Conservation (phyloP, 1,140 invertebrate genomes). For the Lepidotrigona ventralis region DNA sequence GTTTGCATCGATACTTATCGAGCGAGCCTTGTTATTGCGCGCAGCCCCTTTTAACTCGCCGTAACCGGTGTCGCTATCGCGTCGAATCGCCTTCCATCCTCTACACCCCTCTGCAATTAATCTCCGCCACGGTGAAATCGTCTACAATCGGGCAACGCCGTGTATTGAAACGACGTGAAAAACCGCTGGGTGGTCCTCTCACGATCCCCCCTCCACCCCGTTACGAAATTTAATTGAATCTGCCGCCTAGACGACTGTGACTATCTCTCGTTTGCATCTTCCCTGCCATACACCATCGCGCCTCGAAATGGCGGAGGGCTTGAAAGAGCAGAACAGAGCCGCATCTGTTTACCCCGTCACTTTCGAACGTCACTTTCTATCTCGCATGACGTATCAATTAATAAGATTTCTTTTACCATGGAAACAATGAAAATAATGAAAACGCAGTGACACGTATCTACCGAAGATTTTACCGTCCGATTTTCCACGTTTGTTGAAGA, state of each 20-base stretch:
- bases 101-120: slow-evolving; percentile 25
- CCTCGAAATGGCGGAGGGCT: slow-evolving; percentile 1
- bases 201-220: not conserved
- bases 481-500: not conserved
- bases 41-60: slow-evolving; percentile 22
- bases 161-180: slow-evolving; percentile 26
- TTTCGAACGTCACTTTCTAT: not conserved
- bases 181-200: slow-evolving; percentile 48
- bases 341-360: slow-evolving; percentile 14
- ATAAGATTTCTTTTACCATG: not conserved
- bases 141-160: not conserved
- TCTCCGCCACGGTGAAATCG: slow-evolving; percentile 35
- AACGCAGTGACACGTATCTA: not conserved
- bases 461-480: not conserved
- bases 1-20: slow-evolving; percentile 9
- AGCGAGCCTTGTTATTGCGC: not conserved
- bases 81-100: slow-evolving; percentile 39
- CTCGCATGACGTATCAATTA: not conserved
- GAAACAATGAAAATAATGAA: not conserved
- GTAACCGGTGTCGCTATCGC: slow-evolving; percentile 30
- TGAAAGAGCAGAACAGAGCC: not conserved
- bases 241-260: slow-evolving; percentile 53
- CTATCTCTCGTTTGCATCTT: slow-evolving; percentile 57
- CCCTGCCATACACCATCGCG: not conserved
- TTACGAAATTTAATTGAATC: slow-evolving; percentile 59